Conservation (phyloP, 2,113 vertebrate species). For the Meleagris gallopavo region DNA sequence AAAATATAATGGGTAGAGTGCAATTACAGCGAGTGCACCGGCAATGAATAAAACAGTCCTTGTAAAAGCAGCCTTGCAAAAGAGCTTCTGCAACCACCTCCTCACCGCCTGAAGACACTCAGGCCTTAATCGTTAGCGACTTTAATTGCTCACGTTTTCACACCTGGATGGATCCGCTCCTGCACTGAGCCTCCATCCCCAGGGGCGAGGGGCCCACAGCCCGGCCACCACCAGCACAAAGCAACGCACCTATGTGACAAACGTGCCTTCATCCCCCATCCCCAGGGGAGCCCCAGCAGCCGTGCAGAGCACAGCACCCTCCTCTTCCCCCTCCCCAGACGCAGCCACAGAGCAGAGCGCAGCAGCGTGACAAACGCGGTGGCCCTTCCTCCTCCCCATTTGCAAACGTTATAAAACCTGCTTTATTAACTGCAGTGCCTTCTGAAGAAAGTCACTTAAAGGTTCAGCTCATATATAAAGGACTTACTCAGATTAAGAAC, state of each 20-base stretch:
- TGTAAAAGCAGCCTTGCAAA: background rate
- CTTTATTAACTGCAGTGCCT: background rate
- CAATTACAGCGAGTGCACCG: background rate
- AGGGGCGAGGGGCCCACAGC: background rate
- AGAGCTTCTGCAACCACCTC: background rate
- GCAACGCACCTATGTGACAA: background rate
- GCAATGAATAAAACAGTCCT: background rate
- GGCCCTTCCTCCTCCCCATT: background rate
- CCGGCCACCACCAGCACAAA: background rate
- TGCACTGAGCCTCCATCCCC: background rate
- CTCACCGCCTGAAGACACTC: background rate
- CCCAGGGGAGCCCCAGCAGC: background rate
- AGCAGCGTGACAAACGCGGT: background rate
- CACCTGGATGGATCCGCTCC: background rate
- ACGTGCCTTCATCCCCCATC: background rate
- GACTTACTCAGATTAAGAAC: conserved; percentile 17
- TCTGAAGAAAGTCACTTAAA: background rate
- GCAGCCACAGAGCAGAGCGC: background rate
- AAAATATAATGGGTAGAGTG: background rate
- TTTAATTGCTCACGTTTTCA: conserved; percentile 40
- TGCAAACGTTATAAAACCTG: background rate
- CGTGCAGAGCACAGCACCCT: background rate
- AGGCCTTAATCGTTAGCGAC: background rate
- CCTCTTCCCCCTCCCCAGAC: fast-evolving
- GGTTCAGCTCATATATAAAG: background rate